Conservation (phyloP, 2,797 vertebrate species). For the Glyptemys insculpta region DNA sequence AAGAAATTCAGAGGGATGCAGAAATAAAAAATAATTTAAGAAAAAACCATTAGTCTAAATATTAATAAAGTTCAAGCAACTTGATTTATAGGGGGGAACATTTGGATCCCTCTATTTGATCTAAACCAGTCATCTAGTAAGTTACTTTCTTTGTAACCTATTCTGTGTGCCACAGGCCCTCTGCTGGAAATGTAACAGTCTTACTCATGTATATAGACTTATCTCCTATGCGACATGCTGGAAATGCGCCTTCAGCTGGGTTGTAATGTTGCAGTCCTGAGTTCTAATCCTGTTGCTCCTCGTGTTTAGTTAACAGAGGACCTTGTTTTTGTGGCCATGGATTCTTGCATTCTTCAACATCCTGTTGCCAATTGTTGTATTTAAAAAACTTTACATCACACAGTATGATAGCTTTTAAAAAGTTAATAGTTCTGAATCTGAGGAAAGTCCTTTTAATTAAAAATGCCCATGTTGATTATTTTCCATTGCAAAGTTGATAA, state of each 20-base stretch:
- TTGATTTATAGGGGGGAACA: neutral
- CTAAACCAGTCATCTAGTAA: neutral
- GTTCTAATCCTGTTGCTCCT: neutral
- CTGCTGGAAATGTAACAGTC: neutral
- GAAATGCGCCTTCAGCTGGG: neutral
- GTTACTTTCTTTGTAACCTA: neutral
- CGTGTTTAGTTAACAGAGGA: neutral
- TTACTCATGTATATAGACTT: neutral
- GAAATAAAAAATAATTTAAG: neutral
- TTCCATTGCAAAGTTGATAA: conserved; percentile 65
- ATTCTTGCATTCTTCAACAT: neutral
- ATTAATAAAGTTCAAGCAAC: neutral
- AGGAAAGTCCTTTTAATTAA: conserved; percentile 73
- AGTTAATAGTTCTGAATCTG: conserved; percentile 34
- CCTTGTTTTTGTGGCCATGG: neutral
- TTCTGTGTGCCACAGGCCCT: neutral
- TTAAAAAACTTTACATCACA: conserved; percentile 1
- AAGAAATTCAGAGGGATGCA: neutral
- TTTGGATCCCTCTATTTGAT: neutral
- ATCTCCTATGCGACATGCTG: neutral
- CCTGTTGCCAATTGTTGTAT: conserved; percentile 5
- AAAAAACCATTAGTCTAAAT: neutral
- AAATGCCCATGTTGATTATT: conserved; percentile 53
- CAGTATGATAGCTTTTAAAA: conserved; percentile 29
- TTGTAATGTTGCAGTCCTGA: neutral